These are phyloP conservation scores for Podarcis raffonei DNA, from an alignment of 2,113 vertebrate species.

Conservation along the genomic window DNA sequence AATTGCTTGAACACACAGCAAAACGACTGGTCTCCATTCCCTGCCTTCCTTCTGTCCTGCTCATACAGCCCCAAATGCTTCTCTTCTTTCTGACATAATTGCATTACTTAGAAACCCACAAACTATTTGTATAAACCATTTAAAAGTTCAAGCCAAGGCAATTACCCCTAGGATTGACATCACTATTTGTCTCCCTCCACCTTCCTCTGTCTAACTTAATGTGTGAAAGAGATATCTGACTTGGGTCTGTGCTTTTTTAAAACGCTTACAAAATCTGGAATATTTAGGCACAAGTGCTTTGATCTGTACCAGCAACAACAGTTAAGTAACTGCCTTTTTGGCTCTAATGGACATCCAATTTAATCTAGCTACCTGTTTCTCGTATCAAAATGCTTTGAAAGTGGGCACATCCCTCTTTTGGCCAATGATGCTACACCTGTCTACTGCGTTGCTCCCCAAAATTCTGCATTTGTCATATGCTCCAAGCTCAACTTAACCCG, in stretches of 20 bases:
- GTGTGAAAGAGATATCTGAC: background rate
- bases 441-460: too few species aligned
- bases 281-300: background rate
- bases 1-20: background rate
- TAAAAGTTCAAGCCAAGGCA: background rate
- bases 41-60: background rate
- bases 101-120: background rate
- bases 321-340: background rate
- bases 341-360: background rate
- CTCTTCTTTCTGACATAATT: background rate
- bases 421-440: background rate
- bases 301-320: background rate
- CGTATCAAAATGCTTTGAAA: too few species aligned
- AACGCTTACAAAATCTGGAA: background rate
- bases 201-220: background rate
- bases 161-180: background rate
- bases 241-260: background rate
- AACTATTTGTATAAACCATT: background rate
- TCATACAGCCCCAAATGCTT: background rate
- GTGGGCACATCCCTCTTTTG: background rate
- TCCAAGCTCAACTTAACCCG: background rate
- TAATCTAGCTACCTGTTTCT: background rate
- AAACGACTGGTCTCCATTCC: background rate
- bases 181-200: too few species aligned
- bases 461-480: background rate